A percentile compares a stretch with the other conserved stretches of the same genome.
These are phyloP conservation scores for Crossocerus cetratus DNA, from an alignment of 2,888 invertebrate genomes.

Conservation along the genomic window DNA sequence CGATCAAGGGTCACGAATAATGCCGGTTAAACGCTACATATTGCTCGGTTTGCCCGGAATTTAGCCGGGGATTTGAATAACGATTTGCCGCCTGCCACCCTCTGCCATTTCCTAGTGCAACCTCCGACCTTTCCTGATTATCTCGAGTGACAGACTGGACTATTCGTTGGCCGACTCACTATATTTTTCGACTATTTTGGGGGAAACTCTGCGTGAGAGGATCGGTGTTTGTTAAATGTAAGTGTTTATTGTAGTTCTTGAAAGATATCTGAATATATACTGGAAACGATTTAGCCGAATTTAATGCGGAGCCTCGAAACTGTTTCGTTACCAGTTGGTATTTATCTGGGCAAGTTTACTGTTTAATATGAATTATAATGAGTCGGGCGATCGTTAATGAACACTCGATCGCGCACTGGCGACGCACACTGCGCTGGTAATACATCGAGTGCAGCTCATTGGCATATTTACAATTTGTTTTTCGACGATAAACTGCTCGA, in stretches of 20 bases:
- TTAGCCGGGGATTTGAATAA: constrained; percentile 73
- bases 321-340: no score
- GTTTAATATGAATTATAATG: background rate
- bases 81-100: constrained; percentile 51
- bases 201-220: no score
- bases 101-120: background rate
- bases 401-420: background rate
- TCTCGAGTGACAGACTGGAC: background rate
- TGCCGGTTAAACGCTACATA: constrained; percentile 76
- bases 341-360: no score
- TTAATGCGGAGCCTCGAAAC: no score
- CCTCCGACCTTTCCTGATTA: background rate
- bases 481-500: constrained; percentile 16
- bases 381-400: background rate
- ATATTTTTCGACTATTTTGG: background rate
- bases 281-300: no score
- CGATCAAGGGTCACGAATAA: constrained; percentile 66
- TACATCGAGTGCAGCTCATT: constrained; percentile 11
- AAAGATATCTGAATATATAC: no score
- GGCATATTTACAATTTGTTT: constrained; percentile 20
- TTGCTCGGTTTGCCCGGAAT: constrained; percentile 74
- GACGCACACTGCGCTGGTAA: constrained; percentile 3
- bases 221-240: no score
- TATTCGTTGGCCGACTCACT: background rate
- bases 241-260: no score